Base-by-base conservation (phyloP, 2,113 vertebrate genomes). In the Nicator chloris region DNA sequence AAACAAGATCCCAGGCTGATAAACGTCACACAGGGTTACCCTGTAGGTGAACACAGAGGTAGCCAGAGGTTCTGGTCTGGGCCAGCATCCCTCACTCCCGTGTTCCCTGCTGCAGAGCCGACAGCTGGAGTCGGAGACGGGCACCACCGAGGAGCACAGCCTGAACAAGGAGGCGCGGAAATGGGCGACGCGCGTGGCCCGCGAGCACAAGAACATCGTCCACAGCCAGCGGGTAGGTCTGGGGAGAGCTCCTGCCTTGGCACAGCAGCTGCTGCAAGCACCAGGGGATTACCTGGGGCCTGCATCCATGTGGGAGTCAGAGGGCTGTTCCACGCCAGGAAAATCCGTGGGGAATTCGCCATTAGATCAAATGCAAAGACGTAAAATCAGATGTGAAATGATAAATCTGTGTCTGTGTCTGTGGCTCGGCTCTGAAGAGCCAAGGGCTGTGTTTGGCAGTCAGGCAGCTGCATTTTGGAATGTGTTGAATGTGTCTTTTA, bases 101-200 rank as follows among this genome's bases (percentile, higher is more conserved):
- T 64, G 42, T 86, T 76, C 71, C 93, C 60, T 88, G 0, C 97
- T 97, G 1, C 97, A 99, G 99, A 99, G 99, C 87, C 98, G 99
- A 22, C 98, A 99, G 78, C 97, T 99, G 98, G 99, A 99, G 88
- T 99, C 99, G 0, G 99, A 99, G 96, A 98, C 99, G 0, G 99
- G 99, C 8, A 99, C 99, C 6, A 99, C 99, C 1, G 99, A 99
- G 89, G 99, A 99, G 96, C 99, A 99, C 98, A 99, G 99, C 95
- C 98, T 99, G 91, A 99, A 99, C 98, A 99, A 99, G 86, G 99
- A 99, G 96, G 99, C 99, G 75, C 98, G 99, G 69, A 99, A 99
- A 88, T 99, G 99, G 99, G 99, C 99, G 3, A 99, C 99, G 5
- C 98, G 99, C 6, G 98, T 99, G 51, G 99, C 99, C 60, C 97